phyloP scores from a whole-genome alignment of 2,888 invertebrate genomes.

The Chaetogeoica ovagalla region DNA sequence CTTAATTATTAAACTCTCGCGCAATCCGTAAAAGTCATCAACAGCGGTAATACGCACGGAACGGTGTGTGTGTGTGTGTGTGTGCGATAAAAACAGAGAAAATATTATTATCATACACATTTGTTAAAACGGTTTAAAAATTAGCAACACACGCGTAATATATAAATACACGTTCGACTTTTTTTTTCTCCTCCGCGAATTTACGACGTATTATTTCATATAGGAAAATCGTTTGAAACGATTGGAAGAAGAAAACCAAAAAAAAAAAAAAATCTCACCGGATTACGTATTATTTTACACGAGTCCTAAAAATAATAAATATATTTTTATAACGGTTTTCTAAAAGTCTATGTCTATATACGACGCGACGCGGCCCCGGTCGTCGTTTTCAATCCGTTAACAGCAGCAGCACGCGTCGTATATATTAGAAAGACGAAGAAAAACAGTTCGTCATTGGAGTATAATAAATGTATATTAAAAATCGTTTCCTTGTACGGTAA shows the following conservation, averaged over 20 bases:
- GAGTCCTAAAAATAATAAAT: neutral
- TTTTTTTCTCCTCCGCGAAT: too few species aligned
- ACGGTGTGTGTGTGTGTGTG: too few species aligned
- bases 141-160: neutral
- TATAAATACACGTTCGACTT: neutral
- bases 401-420: neutral
- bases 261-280: neutral
- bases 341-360: too few species aligned
- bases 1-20: neutral
- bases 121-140: neutral
- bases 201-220: too few species aligned
- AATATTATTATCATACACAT: neutral
- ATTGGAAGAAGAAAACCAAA: too few species aligned
- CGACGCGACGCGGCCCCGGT: neutral
- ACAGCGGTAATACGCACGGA: too few species aligned
- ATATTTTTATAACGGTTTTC: neutral
- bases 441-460: conserved; percentile 48
- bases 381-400: neutral
- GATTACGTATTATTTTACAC: neutral
- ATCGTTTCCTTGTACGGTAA: conserved; percentile 52
- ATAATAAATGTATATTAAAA: conserved; percentile 23
- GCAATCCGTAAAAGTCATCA: neutral
- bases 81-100: too few species aligned
- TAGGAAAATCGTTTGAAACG: neutral
- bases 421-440: conserved; percentile 33